phyloP scores from a whole-genome alignment of 2,888 invertebrate genomes.

The Eumacrocentrus americanus region DNA sequence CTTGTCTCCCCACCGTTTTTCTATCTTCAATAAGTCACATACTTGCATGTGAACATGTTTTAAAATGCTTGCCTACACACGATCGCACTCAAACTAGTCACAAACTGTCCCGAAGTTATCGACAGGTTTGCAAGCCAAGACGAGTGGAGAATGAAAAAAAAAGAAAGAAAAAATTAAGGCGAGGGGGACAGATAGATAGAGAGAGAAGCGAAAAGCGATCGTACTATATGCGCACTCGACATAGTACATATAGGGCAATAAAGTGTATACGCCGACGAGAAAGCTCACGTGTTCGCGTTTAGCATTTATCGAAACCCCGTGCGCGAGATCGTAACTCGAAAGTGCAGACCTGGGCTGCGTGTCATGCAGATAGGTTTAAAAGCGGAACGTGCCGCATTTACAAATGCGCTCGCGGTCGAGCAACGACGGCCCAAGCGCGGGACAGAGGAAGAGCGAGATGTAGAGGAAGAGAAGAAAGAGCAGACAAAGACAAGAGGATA shows the following conservation, averaged over 20 bases:
- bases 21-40: neutral
- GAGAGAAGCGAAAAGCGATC: constrained; percentile 27
- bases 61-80: constrained; percentile 19
- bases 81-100: constrained; percentile 21
- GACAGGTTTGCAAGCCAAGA: no score
- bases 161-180: constrained; percentile 13
- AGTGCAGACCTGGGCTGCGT: constrained; percentile 55
- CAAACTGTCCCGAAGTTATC: constrained; percentile 5
- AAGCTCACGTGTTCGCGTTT: constrained; percentile 61
- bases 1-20: no score
- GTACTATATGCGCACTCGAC: constrained; percentile 26
- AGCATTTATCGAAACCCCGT: constrained; percentile 60
- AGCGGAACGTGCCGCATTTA: constrained; percentile 60
- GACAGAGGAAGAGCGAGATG: constrained; percentile 6
- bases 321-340: constrained; percentile 59
- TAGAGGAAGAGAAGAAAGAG: neutral
- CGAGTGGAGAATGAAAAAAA: constrained; percentile 18
- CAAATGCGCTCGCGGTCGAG: constrained; percentile 47
- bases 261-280: constrained; percentile 57
- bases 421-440: constrained; percentile 9
- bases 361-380: constrained; percentile 61
- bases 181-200: constrained; percentile 25
- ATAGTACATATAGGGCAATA: constrained; percentile 44
- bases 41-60: neutral
- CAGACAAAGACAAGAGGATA: neutral